Evolutionary conservation across 2,888 invertebrate genomes (phyloP), one percentile per base, ranked within the genome.

Genomic region (Pediacus dermestoides): DNA sequence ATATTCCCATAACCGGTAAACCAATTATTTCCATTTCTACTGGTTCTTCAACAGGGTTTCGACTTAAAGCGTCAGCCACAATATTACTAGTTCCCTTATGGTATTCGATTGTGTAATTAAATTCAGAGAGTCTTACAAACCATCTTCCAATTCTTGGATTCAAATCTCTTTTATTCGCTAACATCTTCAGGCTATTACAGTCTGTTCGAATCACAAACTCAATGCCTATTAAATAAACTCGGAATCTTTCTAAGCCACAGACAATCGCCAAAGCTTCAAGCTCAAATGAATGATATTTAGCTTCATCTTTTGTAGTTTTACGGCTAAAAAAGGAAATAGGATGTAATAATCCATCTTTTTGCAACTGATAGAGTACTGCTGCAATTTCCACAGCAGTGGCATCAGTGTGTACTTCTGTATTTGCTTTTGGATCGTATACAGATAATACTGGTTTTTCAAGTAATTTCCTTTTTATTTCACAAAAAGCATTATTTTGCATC

Each of bases 211-310:
- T 46, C 4, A 31, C 49, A 31, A 64, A 59, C 1, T 27, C 32
- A 6, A 27, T 38, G 2, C 54, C 53, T 12, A 52, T 40, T 2
- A 63, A 21, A 35, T 58, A 61, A 4, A 37, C 35, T 14, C 54
- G 41, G 34, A 62, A 60, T 21, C 49, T 42, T 8, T 50, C 27
- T 2, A 61, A 30, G 2, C 48, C 41, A 31, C 42, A 48, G 1
- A 61, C 53, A 0, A 66, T 49, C 1, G 64, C 63, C 4, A 66
- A 42, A 3, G 48, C 46, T 34, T 68, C 63, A 10, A 58, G 38
- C 18, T 66, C 64, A 14, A 55, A 55, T 2, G 54, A 52, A 18
- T 57, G 55, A 23, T 61, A 48, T 8, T 37, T 36, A 15, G 33
- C 16, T 37, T 68, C 64, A 1, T 50, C 42, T 4, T 34, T 37